phyloP scores from a whole-genome alignment of 2,888 invertebrate genomes.

The Bhutanitis thaidina region DNA sequence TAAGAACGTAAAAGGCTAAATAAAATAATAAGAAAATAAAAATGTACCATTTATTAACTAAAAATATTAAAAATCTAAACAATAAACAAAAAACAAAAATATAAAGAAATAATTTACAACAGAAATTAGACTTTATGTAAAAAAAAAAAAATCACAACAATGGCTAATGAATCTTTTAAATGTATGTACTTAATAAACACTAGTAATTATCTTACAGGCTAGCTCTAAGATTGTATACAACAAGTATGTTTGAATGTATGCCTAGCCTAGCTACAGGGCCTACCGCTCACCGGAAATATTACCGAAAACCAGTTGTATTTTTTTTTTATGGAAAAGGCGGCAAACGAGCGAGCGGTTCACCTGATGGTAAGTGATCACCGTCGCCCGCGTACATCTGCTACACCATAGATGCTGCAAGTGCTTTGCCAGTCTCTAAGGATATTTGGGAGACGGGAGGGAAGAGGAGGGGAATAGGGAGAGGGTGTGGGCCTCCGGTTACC shows the following conservation, averaged over 20 bases:
- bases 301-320: too few species aligned
- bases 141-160: slow-evolving; percentile 36
- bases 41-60: slow-evolving; percentile 39
- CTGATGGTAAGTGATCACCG: too few species aligned
- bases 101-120: slow-evolving; percentile 42
- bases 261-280: slow-evolving; percentile 1
- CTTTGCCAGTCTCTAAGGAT: too few species aligned
- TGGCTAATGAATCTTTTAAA: slow-evolving; percentile 16
- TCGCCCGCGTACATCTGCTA: too few species aligned
- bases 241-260: not conserved
- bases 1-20: not conserved
- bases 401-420: too few species aligned
- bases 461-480: too few species aligned
- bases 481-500: too few species aligned
- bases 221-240: not conserved
- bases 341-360: too few species aligned
- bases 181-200: slow-evolving; percentile 10
- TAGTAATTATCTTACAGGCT: slow-evolving; percentile 1
- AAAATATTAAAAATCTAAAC: slow-evolving; percentile 35
- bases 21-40: slow-evolving; percentile 30
- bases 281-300: too few species aligned
- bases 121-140: slow-evolving; percentile 33
- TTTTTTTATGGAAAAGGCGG: too few species aligned
- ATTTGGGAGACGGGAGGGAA: too few species aligned
- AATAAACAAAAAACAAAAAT: slow-evolving; percentile 32